These are phyloP conservation scores for Girardinus metallicus DNA, from an alignment of 2,797 vertebrate genomes.

Conservation along the genomic window DNA sequence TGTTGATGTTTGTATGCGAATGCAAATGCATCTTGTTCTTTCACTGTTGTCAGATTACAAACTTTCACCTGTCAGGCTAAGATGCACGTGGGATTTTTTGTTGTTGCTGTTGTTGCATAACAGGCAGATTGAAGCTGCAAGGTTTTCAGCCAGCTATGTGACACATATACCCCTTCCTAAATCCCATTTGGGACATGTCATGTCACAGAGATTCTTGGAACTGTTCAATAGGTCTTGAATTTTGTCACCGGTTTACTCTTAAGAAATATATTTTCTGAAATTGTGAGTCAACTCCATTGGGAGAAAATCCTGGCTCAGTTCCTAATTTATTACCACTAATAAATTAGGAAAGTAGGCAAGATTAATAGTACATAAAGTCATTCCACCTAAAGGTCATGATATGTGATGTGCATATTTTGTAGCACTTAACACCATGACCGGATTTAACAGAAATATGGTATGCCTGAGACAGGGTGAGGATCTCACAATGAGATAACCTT, in stretches of 20 bases:
- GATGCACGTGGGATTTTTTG: slow-evolving; percentile 10
- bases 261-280: slow-evolving; percentile 1
- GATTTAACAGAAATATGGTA: slow-evolving; percentile 13
- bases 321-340: slow-evolving; percentile 2
- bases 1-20: slow-evolving; percentile 25
- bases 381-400: background rate
- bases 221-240: slow-evolving; percentile 5
- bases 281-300: background rate
- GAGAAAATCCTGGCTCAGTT: background rate
- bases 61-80: slow-evolving; percentile 41
- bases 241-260: background rate
- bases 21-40: slow-evolving; percentile 22
- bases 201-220: slow-evolving; percentile 2
- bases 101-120: background rate
- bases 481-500: background rate
- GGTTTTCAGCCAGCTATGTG: slow-evolving; percentile 39
- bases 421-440: background rate
- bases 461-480: background rate
- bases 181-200: slow-evolving; percentile 25
- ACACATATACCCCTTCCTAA: slow-evolving; percentile 22
- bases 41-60: slow-evolving; percentile 37
- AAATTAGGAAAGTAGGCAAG: background rate
- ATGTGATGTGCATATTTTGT: slow-evolving; percentile 1
- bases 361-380: background rate
- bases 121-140: slow-evolving; percentile 33